Base-by-base conservation (phyloP, 2,888 invertebrate genomes). In the Epirrhoe alternata region DNA sequence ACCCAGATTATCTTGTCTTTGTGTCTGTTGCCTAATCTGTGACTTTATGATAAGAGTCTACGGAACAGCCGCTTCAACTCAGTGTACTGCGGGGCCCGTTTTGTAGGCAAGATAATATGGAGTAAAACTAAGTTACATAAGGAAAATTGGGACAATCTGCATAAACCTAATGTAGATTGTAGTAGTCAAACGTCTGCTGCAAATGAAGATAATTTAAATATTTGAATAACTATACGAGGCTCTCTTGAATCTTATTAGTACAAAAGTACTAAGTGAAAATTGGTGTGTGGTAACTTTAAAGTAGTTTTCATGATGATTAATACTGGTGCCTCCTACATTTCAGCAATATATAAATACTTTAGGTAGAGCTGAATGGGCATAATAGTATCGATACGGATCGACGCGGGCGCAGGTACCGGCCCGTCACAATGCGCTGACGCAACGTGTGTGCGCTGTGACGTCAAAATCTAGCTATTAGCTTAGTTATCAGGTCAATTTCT, bases 401-500 rank as follows among this genome's bases (percentile, higher is more conserved):
- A 2, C 24, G 24, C 24, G 24, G 57, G 62, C 3, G 47, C n/a
- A n/a, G 45, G 50, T 50, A 35, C 55, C 16, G 57, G 50, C 14
- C 42, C 61, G 60, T 60, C 71, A 64, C 60, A 66, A 58, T 70
- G 68, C 61, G 54, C 62, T 69, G 72, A 68, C 72, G 64, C 68
- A 68, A 69, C 55, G 53, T 42, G 50, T 66, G 65, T 69, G 62
- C 58, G 63, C 58, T 54, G 51, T 69, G 69, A 69, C 69, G 69
- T 65, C 47, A 33, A 68, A 61, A 55, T 47, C 38, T 47, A 60
- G 38, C 61, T 66, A 64, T 60, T 60, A 58, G 66, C 55, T 66
- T 53, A 62, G 57, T 38, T 62, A 52, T 54, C 56, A 58, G 55
- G 61, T 55, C 61, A 50, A 55, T 63, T 58, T 33, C 51, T 31